Evolutionary conservation across 2,113 vertebrate genomes (phyloP), one percentile per base, ranked within the genome.

Genomic region (Morone chrysops): DNA sequence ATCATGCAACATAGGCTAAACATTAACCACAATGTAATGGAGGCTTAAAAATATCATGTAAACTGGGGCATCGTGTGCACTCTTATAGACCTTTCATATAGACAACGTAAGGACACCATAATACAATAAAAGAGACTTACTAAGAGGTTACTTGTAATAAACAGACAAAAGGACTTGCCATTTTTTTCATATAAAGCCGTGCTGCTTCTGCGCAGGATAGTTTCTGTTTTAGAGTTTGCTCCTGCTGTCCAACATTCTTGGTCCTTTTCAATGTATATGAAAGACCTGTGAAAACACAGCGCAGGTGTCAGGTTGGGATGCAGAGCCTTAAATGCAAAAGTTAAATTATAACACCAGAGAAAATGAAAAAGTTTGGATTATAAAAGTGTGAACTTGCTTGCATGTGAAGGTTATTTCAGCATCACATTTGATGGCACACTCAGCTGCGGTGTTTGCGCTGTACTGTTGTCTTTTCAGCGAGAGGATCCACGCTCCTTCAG

Each of bases 251-350:
- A 85, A 54, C 95, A 96, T 4, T 95, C 93, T 22, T 95, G 92
- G 75, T 95, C 92, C 65, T 95, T 96, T 25, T 95, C 91, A n/a
- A 89, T 57, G 25, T 92, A 95, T 1, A 92, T 80, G 75, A 96
- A 96, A 0, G 95, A 85, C 80, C 95, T 96, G 79, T 5, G 40
- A 45, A 71, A 22, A 67, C 10, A 84, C 38, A 82, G 13, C 12
- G 2, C 22, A 8, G 2, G 0, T 4, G 22, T 72, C 17, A 71
- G 38, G 40, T 57, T 13, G 1, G 16, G 38, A 60, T n/a, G 5
- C 7, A 8, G 16, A 68, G 45, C 36, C 25, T 68, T 31, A 53
- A 60, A 43, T 8, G 10, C 10, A 41, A 25, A 59, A 36, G 51
- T 20, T 54, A 7, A 8, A 62, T 20, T 25, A 25, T 22, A 18